phyloP scores from a whole-genome alignment of 1,140 invertebrate genomes.

The Drosophila eugracilis region DNA sequence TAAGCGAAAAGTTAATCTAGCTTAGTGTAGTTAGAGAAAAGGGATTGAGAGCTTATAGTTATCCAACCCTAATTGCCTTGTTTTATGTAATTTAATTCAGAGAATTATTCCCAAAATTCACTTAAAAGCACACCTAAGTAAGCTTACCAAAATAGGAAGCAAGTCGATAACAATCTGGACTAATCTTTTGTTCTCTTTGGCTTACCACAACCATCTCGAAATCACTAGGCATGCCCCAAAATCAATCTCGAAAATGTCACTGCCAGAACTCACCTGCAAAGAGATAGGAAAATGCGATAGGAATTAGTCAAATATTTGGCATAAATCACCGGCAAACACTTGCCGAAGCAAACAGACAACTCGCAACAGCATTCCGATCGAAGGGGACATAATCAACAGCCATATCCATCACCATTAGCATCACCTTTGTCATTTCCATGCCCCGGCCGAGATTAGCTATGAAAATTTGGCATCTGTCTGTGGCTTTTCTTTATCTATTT shows the following conservation, averaged over 20 bases:
- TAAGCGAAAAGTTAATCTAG: too few relatives aligned
- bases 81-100: neutral
- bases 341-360: slow-evolving; percentile 16
- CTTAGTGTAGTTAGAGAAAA: too few relatives aligned
- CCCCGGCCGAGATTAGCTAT: slow-evolving; percentile 36
- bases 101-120: neutral
- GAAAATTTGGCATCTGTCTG: slow-evolving; percentile 49
- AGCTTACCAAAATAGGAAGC: neutral
- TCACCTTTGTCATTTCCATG: slow-evolving; percentile 65
- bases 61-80: too few relatives aligned
- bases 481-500: slow-evolving; percentile 9
- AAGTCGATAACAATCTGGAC: neutral
- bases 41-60: too few relatives aligned
- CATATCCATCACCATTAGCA: slow-evolving; percentile 53
- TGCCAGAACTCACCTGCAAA: slow-evolving; percentile 49
- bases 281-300: slow-evolving; percentile 19
- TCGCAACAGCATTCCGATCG: slow-evolving; percentile 41
- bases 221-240: neutral
- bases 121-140: neutral
- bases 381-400: slow-evolving; percentile 27
- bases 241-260: slow-evolving; percentile 30
- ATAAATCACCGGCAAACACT: slow-evolving; percentile 34
- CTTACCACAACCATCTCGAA: slow-evolving; percentile 14
- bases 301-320: slow-evolving; percentile 50
- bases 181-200: neutral